Percentiles rank a stretch among this genome's conserved stretches.
These are phyloP conservation scores for Macrophya annulata DNA, from an alignment of 2,888 invertebrate genomes.

Conservation along the genomic window DNA sequence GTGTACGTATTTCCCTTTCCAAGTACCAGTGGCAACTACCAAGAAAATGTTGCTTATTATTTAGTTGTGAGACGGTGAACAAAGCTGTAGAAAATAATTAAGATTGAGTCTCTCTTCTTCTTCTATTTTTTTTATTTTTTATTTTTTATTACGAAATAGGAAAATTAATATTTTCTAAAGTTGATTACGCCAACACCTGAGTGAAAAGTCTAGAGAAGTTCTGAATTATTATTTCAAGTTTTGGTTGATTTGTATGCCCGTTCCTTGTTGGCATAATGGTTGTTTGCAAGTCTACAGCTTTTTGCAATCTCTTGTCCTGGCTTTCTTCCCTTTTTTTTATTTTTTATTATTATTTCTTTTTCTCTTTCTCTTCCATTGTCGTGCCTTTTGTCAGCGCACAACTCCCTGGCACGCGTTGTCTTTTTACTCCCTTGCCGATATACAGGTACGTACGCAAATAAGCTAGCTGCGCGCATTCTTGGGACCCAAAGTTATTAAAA, in stretches of 20 bases:
- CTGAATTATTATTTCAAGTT: conserved; percentile 39
- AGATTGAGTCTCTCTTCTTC: background rate
- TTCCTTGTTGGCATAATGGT: conserved; percentile 34
- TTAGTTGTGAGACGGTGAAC: background rate
- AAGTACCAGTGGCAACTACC: background rate
- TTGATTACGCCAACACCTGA: conserved; percentile 13
- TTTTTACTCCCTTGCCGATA: conserved; percentile 24
- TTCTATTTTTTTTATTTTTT: too few species aligned
- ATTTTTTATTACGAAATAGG: background rate
- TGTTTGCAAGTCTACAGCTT: conserved; percentile 24
- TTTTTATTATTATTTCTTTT: background rate
- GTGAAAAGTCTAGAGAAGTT: conserved; percentile 16
- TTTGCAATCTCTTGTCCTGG: conserved; percentile 10
- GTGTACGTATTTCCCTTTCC: background rate
- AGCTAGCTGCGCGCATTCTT: background rate
- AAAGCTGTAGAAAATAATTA: conserved; percentile 22
- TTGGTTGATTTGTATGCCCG: conserved; percentile 26
- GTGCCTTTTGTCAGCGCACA: conserved; percentile 31
- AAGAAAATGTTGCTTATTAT: conserved; percentile 10
- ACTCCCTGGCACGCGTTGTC: conserved; percentile 12
- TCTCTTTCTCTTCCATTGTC: conserved; percentile 4
- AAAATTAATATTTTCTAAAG: conserved; percentile 39
- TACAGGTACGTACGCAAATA: conserved; percentile 28
- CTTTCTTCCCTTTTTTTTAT: background rate
- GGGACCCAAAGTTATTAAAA: conserved; percentile 15